These are phyloP conservation scores for Tipula helvola DNA, from an alignment of 2,888 invertebrate species.

Conservation along the genomic window DNA sequence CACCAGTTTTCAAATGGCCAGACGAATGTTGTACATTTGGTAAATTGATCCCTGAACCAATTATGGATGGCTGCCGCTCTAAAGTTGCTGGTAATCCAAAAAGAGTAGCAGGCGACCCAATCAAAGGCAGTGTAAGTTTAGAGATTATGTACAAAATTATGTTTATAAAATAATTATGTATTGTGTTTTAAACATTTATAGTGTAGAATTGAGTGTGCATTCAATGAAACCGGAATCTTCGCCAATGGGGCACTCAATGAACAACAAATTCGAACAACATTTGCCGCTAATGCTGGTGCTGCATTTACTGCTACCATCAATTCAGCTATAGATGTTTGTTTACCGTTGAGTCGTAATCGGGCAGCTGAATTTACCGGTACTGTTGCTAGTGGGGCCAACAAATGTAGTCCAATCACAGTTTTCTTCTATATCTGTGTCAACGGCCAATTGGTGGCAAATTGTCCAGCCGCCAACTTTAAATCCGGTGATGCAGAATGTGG, in stretches of 20 bases:
- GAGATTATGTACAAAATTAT: neutral
- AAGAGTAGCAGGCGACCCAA: neutral
- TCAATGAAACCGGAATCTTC: neutral
- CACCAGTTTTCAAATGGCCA: neutral
- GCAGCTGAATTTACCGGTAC: neutral
- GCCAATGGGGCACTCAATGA: neutral
- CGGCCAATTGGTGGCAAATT: neutral
- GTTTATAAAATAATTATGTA: neutral
- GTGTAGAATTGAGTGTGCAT: neutral
- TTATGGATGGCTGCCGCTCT: neutral
- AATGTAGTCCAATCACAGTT: neutral
- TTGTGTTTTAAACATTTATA: neutral
- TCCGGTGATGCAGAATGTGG: neutral
- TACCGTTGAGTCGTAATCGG: neutral
- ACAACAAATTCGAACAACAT: neutral
- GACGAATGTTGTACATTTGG: neutral
- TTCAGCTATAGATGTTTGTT: neutral
- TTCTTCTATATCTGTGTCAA: neutral
- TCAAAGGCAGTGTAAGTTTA: neutral
- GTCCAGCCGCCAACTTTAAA: neutral
- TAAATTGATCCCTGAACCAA: neutral
- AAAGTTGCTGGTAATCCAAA: neutral
- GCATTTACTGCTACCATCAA: neutral
- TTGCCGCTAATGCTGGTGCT: neutral
- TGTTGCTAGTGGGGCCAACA: neutral